Base-by-base conservation (phyloP, 1,140 invertebrate genomes). In the Macrobrachium nipponense region DNA sequence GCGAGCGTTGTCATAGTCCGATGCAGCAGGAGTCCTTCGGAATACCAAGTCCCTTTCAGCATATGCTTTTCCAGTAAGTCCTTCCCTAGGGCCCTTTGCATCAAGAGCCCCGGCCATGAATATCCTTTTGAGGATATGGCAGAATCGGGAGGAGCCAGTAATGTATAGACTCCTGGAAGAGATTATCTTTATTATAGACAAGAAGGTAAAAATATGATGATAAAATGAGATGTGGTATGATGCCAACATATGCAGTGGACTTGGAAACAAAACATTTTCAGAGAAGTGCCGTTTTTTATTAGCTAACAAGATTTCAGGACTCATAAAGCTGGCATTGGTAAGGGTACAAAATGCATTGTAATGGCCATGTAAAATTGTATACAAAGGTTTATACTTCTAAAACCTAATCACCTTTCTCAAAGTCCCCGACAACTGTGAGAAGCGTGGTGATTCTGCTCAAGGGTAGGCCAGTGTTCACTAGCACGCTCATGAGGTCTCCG, bases 101-200 rank as follows among this genome's bases (percentile, higher is more conserved):
- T 86, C 58, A 88, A 82, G 20, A 88, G 79, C 8, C 75, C 72
- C 4, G 87, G 87, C 87, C 87, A 88, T 11, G 87, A 82, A 64
- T 86, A 88, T 11, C 87, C 87, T 70, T 88, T 88, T 44, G 87
- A 88, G n/a, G 87, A 86, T 62, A 88, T 82, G 79, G 87, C 83
- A 0, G 87, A 85, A 76, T 88, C 87, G 12, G 84, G 87, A 5
- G 87, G 87, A 3, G 87, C 87, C 43, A 88, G 62, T 18, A 88
- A 61, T 27, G 87, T 88, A 73, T 82, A 78, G 79, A 51, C 81
- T 6, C 62, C 84, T 86, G 70, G 0, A 11, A 15, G 23, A 43
- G 60, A 14, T 36, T 60, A 36, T 20, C 18, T n/a, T 18, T 20
- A 3, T 15, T 36, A 43, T 20, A 15, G 61, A 43, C 6, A 23